Percentiles rank a stretch among this genome's conserved stretches.
phyloP scores from a whole-genome alignment of 2,113 vertebrate genomes.

The Agapornis roseicollis region DNA sequence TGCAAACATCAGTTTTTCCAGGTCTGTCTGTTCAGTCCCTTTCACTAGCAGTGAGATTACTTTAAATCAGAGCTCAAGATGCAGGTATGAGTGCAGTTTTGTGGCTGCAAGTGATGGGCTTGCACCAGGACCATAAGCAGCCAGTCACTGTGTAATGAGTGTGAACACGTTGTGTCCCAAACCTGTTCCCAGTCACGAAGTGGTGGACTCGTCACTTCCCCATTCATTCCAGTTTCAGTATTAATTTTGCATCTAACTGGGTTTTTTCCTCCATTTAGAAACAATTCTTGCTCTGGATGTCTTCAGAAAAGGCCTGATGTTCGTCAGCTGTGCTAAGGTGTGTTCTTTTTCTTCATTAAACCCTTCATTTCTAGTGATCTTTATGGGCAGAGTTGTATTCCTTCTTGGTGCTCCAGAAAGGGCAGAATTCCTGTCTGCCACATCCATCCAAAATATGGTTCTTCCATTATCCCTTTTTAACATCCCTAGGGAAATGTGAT shows the following conservation, averaged over 20 bases:
- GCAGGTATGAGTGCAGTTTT: neutral
- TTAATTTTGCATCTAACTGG: neutral
- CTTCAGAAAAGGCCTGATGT: constrained; percentile 86
- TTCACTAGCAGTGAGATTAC: neutral
- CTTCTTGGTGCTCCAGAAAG: neutral
- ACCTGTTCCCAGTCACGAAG: neutral
- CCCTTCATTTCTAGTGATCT: neutral
- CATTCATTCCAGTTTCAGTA: neutral
- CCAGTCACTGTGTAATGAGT: accelerated
- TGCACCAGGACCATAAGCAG: accelerated
- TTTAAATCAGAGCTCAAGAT: neutral
- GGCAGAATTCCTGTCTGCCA: neutral
- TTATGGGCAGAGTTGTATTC: neutral
- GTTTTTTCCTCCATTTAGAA: constrained; percentile 72
- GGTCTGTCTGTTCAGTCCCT: neutral
- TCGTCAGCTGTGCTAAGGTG: constrained; percentile 94
- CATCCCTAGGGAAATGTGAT: neutral
- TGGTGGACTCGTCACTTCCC: neutral
- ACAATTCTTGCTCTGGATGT: constrained; percentile 90
- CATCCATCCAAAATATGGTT: neutral
- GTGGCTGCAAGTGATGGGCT: neutral
- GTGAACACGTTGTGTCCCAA: neutral
- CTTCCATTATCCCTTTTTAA: neutral
- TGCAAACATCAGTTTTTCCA: neutral
- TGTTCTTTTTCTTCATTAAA: neutral